Base-by-base conservation (phyloP, 2,113 vertebrate species). In the Amblyornis subalaris region DNA sequence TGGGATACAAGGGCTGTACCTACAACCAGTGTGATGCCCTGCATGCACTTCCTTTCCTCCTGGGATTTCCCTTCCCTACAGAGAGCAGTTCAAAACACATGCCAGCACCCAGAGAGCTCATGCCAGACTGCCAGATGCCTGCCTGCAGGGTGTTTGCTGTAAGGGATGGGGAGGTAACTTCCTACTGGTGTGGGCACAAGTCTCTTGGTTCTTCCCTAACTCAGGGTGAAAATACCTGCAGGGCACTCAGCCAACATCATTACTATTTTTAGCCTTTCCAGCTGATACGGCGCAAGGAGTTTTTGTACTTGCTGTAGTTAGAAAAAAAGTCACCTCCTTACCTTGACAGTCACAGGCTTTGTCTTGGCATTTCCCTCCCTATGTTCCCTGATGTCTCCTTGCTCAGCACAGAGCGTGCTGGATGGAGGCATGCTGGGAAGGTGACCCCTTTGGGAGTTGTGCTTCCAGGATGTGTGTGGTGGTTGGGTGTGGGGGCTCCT, bases 381-480 rank as follows among this genome's bases (percentile, higher is more conserved):
- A 6, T 10, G 38, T 71, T 94, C 38, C 45, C 28, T 24, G 24
- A 31, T 2, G 14, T 35, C 45, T 86, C 64, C 40, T n/a, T 35
- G 38, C 29, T 71, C 2, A 2, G 66, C 48, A 36, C 0, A 1
- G 40, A 14, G 53, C 0, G 1, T 22, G 36, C 8, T 6, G 82
- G 69, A 54, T 0, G 8, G 58, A n/a, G 47, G 65, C n/a, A 17
- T 8, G 4, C 58, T 29, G 62, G 53, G 76, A 45, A 20, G 48
- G 54, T 15, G 28, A 72, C 53, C 15, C 38, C 4, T 10, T 29
- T 38, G 70, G 70, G 44, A 45, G 40, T 2, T 2, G 40, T 50
- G 53, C 42, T 70, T 50, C 38, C 45, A 70, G 35, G 54, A 33
- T 44, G 35, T 3, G 23, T 42, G 23, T 42, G 77, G 31, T 7